Conservation (phyloP, 2,888 invertebrate species). For the Netelia inedita region DNA sequence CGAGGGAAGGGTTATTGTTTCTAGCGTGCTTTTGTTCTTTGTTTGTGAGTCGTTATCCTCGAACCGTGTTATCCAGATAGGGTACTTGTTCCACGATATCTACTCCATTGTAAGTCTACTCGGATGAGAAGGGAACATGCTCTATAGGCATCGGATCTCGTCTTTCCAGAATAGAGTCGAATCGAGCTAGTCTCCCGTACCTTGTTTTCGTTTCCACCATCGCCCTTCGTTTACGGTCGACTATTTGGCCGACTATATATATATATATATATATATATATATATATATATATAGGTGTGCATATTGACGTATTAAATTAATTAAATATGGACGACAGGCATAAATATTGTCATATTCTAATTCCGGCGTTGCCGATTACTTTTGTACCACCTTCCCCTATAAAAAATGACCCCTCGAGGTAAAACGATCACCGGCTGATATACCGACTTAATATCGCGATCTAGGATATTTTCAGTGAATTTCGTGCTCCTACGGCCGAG, state of each 20-base stretch:
- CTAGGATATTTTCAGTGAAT: too few relatives aligned
- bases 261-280: constrained; percentile 3
- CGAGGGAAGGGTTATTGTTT: background rate
- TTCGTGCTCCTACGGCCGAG: too few relatives aligned
- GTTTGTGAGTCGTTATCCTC: constrained; percentile 18
- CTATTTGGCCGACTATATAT: background rate
- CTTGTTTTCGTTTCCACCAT: constrained; percentile 54
- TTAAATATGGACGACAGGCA: too few relatives aligned
- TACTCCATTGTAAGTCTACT: constrained; percentile 34
- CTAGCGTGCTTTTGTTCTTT: constrained; percentile 14
- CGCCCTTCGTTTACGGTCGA: constrained; percentile 18
- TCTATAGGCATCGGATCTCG: background rate
- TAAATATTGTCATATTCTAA: too few relatives aligned
- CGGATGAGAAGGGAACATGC: background rate
- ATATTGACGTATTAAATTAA: too few relatives aligned
- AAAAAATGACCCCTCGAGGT: too few relatives aligned
- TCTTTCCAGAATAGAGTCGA: constrained; percentile 1
- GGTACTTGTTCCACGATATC: constrained; percentile 10
- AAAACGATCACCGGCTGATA: too few relatives aligned
- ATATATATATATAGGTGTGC: background rate
- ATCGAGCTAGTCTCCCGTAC: constrained; percentile 23
- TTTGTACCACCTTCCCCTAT: too few relatives aligned
- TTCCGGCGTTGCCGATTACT: too few relatives aligned
- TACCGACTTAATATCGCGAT: too few relatives aligned
- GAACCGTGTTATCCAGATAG: constrained; percentile 26